Evolutionary conservation across 2,888 invertebrate genomes (phyloP).

Genomic region (Meliscaeva auricollis): DNA sequence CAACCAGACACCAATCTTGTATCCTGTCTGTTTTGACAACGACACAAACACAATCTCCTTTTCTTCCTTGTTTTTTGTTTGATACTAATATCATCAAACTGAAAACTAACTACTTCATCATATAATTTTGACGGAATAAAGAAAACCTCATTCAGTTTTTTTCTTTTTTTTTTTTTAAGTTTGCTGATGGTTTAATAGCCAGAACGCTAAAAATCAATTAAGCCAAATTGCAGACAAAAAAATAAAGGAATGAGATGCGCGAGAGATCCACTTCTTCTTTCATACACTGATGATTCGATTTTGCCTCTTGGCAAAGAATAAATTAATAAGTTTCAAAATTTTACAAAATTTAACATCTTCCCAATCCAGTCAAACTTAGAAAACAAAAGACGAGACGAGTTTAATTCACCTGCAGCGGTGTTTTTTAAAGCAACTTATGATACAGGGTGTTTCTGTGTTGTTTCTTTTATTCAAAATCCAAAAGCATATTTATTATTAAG

Average conservation of each 20-base stretch:
- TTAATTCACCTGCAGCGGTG: constrained; percentile 42
- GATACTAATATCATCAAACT: constrained; percentile 31
- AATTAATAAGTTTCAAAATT: constrained; percentile 71
- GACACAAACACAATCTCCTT: constrained; percentile 33
- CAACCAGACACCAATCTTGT: constrained; percentile 63
- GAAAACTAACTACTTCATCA: constrained; percentile 54
- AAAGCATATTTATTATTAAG: no score
- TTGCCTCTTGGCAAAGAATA: constrained; percentile 18
- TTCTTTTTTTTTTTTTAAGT: constrained; percentile 2
- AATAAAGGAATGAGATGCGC: background rate
- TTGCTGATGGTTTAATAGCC: constrained; percentile 60
- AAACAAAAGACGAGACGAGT: constrained; percentile 5
- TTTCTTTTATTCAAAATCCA: no score
- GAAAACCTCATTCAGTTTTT: constrained; percentile 9
- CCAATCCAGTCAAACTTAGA: background rate
- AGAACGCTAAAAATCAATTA: constrained; percentile 71
- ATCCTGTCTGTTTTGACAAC: constrained; percentile 23
- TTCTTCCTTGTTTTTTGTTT: background rate
- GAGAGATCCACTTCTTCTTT: background rate
- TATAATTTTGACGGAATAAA: constrained; percentile 25
- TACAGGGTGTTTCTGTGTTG: background rate
- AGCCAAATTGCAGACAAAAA: constrained; percentile 67
- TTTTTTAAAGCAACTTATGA: background rate
- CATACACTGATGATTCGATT: constrained; percentile 3
- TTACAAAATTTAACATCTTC: constrained; percentile 41